These are phyloP conservation scores for Capreolus pygargus DNA, from an alignment of 2,113 vertebrate genomes.

Conservation along the genomic window DNA sequence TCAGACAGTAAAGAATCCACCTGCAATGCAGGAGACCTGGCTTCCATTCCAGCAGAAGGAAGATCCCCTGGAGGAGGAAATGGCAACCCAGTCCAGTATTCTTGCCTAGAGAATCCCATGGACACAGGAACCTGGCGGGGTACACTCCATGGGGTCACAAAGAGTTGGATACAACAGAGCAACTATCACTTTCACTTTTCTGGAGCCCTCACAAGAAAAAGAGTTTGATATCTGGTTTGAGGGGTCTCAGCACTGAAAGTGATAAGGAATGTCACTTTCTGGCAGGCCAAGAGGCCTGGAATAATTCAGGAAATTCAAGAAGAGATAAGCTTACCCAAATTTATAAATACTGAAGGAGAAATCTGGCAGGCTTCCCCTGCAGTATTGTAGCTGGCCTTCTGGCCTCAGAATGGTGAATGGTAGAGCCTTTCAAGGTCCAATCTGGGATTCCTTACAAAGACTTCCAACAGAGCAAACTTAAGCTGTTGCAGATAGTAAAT, in stretches of 20 bases:
- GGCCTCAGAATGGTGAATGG: not conserved
- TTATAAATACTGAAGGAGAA: not conserved
- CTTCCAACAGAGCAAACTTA: not conserved
- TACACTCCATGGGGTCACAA: not conserved
- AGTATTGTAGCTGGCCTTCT: not conserved
- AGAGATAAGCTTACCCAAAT: not conserved
- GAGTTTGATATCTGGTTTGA: not conserved
- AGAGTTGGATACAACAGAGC: not conserved
- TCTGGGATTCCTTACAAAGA: not conserved
- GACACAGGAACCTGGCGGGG: not conserved
- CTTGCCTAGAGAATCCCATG: not conserved
- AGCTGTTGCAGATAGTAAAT: not conserved
- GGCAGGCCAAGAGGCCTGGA: not conserved
- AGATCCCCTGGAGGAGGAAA: not conserved
- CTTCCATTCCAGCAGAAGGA: rapidly evolving
- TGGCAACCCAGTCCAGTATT: not conserved
- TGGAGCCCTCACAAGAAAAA: not conserved
- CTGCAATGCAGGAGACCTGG: not conserved
- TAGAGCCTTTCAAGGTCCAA: not conserved
- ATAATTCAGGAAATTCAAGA: not conserved
- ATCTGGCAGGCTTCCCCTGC: not conserved
- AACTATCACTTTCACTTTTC: not conserved
- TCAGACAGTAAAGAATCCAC: not conserved
- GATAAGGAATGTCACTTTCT: not conserved
- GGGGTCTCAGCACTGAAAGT: not conserved